Evolutionary conservation across 2,797 vertebrate species (phyloP).

Genomic region (Falco naumanni): DNA sequence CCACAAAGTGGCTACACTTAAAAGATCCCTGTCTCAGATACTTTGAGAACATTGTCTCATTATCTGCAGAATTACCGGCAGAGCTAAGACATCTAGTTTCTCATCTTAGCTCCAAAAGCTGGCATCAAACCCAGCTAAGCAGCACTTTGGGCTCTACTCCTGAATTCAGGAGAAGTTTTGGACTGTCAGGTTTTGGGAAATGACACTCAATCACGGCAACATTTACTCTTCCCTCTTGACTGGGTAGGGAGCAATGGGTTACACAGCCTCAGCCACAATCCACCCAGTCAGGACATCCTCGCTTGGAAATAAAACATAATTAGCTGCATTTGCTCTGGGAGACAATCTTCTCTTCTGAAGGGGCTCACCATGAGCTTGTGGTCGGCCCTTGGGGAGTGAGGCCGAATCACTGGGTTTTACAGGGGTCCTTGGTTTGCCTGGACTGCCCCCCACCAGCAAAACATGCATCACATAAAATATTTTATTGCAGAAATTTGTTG

Average conservation of each 20-base stretch:
- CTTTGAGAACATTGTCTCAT: conserved; percentile 28
- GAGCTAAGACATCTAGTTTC: background rate
- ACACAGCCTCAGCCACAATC: background rate
- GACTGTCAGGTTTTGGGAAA: background rate
- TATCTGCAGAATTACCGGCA: background rate
- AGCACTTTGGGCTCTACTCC: background rate
- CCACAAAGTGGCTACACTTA: background rate
- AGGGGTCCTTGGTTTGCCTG: background rate
- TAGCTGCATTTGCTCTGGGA: background rate
- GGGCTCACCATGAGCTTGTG: background rate
- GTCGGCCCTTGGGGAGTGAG: fast-evolving
- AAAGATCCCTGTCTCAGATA: conserved; percentile 39
- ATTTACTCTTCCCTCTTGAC: background rate
- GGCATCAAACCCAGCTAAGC: background rate
- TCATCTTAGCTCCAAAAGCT: background rate
- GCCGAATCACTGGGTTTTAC: background rate
- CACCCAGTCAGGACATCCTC: background rate
- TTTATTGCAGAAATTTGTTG: background rate
- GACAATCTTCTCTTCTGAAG: background rate
- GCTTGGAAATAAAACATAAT: background rate
- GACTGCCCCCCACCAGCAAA: background rate
- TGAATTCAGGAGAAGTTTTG: background rate
- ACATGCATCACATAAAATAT: fast-evolving
- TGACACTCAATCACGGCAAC: background rate
- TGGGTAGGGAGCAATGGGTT: fast-evolving